Conservation (phyloP, 2,888 invertebrate genomes). For the Hoplodrina ambigua region DNA sequence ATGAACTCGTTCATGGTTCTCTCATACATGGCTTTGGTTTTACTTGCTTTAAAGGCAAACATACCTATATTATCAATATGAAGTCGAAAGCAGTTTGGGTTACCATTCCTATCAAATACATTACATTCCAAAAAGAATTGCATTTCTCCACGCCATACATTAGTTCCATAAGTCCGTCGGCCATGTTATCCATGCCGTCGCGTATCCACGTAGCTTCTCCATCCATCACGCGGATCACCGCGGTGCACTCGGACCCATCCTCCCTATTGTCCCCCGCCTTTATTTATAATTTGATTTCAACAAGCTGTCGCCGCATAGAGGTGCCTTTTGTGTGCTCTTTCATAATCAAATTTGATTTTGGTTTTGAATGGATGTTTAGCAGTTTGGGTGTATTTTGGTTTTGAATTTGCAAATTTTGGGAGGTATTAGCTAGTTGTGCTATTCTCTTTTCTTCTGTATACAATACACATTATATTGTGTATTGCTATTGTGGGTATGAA, state of each 20-base stretch:
- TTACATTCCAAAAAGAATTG: conserved; percentile 54
- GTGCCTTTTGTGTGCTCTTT: conserved; percentile 62
- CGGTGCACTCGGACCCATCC: conserved; percentile 53
- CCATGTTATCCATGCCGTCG: conserved; percentile 62
- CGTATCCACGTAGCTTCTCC: conserved; percentile 63
- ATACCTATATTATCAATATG: neutral
- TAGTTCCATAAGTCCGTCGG: conserved; percentile 57
- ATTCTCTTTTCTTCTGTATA: neutral
- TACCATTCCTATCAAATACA: conserved; percentile 16
- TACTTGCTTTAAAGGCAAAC: too few relatives aligned
- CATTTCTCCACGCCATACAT: conserved; percentile 50
- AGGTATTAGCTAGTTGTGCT: neutral
- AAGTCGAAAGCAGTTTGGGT: conserved; percentile 9
- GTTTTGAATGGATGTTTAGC: conserved; percentile 57
- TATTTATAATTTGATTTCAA: conserved; percentile 83
- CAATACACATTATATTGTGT: conserved; percentile 1
- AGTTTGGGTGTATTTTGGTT: conserved; percentile 30
- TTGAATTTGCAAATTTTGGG: conserved; percentile 12
- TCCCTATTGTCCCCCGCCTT: conserved; percentile 67
- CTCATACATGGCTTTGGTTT: too few relatives aligned
- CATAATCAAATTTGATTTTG: conserved; percentile 66
- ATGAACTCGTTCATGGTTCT: neutral
- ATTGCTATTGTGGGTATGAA: conserved; percentile 3
- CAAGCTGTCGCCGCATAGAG: conserved; percentile 76
- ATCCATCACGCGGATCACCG: conserved; percentile 69